These are phyloP conservation scores for Micromesistius poutassou DNA, from an alignment of 2,797 vertebrate genomes.

Conservation along the genomic window DNA sequence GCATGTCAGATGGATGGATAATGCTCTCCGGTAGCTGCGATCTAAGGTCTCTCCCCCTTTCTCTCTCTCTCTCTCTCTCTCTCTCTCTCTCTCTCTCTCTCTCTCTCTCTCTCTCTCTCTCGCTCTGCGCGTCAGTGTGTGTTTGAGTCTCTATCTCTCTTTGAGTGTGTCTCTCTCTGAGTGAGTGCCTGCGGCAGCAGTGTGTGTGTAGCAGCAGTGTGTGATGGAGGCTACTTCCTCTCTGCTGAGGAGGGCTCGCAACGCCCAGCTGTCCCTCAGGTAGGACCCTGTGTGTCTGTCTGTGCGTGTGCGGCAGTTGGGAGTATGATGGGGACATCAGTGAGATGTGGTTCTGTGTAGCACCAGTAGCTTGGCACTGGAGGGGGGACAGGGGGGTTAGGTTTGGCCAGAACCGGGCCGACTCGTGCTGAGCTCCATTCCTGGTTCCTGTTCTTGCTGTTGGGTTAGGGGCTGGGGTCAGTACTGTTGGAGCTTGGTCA, in stretches of 20 bases:
- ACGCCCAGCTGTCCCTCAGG: constrained; percentile 41
- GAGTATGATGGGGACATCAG: not conserved
- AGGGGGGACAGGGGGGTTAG: no score
- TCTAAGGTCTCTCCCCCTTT: not conserved
- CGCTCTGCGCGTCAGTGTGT: not conserved
- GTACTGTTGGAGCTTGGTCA: not conserved
- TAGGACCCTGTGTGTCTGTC: not conserved
- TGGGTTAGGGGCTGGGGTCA: not conserved
- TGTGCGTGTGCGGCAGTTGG: not conserved
- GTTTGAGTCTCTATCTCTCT: not conserved
- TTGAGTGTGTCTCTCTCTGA: not conserved
- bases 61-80: not conserved
- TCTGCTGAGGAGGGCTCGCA: constrained; percentile 37
- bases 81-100: constrained; percentile 6
- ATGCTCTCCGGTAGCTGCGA: constrained; percentile 6
- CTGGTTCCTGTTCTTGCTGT: not conserved
- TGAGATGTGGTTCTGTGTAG: not conserved
- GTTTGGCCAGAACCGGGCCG: not conserved
- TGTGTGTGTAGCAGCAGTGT: constrained; percentile 1
- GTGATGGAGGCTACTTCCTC: constrained; percentile 46
- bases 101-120: constrained; percentile 5
- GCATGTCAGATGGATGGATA: constrained; percentile 28
- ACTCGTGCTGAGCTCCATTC: not conserved
- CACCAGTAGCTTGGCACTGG: not conserved
- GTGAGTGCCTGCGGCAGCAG: not conserved